phyloP scores from a whole-genome alignment of 2,888 invertebrate genomes.

The Allolobophora icterica region DNA sequence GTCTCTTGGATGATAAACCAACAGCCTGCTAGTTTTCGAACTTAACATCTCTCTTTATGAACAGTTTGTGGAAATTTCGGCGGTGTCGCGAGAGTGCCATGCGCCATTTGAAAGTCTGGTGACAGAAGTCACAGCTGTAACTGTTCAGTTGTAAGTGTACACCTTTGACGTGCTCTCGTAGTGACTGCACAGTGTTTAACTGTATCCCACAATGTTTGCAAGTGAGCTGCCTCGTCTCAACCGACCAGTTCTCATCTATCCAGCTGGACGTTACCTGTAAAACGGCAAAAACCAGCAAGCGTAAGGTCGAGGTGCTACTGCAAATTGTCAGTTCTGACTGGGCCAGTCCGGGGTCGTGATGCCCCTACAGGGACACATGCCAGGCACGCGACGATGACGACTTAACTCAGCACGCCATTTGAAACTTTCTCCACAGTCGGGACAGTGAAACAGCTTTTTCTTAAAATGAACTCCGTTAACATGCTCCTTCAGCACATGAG shows the following conservation, averaged over 20 bases:
- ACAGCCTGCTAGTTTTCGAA: not conserved
- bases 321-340: not conserved
- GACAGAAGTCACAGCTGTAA: not conserved
- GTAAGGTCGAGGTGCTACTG: not conserved
- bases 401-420: slow-evolving; percentile 41
- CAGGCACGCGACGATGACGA: slow-evolving; percentile 31
- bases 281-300: not conserved
- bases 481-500: slow-evolving; percentile 36
- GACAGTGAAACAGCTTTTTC: slow-evolving; percentile 38
- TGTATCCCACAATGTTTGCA: not conserved
- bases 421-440: slow-evolving; percentile 40
- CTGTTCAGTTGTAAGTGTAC: slow-evolving; percentile 11
- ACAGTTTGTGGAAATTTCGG: slow-evolving; percentile 12
- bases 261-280: not conserved
- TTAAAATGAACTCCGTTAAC: slow-evolving; percentile 39
- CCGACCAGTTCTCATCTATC: not conserved
- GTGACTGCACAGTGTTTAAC: not conserved
- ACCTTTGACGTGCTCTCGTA: not conserved
- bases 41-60: not conserved
- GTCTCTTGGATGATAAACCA: not conserved
- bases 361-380: slow-evolving; percentile 25
- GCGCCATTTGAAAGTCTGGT: slow-evolving; percentile 2
- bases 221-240: not conserved
- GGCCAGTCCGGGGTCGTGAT: not conserved
- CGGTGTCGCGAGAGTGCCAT: not conserved